Conservation (phyloP, 2,113 vertebrate genomes). For the Dipodomys stephensi region DNA sequence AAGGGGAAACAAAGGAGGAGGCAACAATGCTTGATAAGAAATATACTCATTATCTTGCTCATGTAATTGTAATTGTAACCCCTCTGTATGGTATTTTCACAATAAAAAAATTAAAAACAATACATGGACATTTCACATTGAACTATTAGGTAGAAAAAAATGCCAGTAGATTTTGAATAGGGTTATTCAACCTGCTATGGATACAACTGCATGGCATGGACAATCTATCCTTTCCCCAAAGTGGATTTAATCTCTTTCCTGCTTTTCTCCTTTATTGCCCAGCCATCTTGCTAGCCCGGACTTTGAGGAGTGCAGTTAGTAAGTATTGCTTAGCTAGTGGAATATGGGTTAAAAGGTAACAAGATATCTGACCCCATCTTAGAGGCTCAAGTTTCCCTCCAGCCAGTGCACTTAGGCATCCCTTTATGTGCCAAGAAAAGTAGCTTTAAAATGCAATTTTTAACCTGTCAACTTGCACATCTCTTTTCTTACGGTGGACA, state of each 20-base stretch:
- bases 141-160: background rate
- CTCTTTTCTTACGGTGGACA: background rate
- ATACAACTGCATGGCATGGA: background rate
- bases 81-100: too few relatives aligned
- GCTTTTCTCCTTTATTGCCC: background rate
- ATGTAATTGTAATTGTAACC: too few relatives aligned
- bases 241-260: background rate
- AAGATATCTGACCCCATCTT: conserved; percentile 63
- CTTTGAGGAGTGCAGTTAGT: background rate
- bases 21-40: too few relatives aligned
- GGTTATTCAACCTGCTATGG: background rate
- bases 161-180: background rate
- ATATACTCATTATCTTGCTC: too few relatives aligned
- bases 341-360: conserved; percentile 66
- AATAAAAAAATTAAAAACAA: background rate
- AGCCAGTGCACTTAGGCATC: background rate
- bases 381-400: conserved; percentile 50
- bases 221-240: background rate
- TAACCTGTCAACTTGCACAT: background rate
- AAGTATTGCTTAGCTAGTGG: conserved; percentile 67
- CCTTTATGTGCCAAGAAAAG: conserved; percentile 49
- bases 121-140: background rate
- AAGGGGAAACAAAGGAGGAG: too few relatives aligned
- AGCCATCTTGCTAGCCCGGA: background rate
- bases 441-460: conserved; percentile 29